phyloP scores from a whole-genome alignment of 2,888 invertebrate genomes.

The Tetramorium bicarinatum region DNA sequence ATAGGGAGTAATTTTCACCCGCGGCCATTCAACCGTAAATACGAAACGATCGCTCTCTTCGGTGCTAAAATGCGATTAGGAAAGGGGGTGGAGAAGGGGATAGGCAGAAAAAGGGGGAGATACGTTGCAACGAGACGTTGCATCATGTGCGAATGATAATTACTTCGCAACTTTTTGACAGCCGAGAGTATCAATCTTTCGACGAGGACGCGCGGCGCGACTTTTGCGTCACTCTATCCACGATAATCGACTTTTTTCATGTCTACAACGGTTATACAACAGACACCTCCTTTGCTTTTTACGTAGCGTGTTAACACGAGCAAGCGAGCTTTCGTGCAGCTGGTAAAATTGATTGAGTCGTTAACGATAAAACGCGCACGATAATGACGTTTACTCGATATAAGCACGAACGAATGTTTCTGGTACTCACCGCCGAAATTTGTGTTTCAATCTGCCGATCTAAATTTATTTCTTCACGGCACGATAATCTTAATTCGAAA shows the following conservation, averaged over 20 bases:
- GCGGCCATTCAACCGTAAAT: constrained; percentile 75
- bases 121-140: constrained; percentile 71
- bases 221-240: constrained; percentile 12
- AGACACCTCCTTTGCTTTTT: constrained; percentile 6
- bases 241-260: constrained; percentile 33
- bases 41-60: constrained; percentile 66
- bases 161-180: constrained; percentile 58
- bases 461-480: neutral
- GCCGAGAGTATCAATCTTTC: constrained; percentile 25
- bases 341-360: constrained; percentile 39
- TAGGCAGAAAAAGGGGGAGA: constrained; percentile 52
- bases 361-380: constrained; percentile 32
- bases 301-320: constrained; percentile 12
- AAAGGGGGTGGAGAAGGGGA: constrained; percentile 15
- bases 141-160: constrained; percentile 67
- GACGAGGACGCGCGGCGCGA: constrained; percentile 37
- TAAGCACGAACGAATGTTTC: neutral
- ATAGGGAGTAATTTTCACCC: constrained; percentile 72
- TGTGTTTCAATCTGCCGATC: constrained; percentile 21
- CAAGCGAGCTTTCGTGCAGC: constrained; percentile 27
- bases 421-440: constrained; percentile 30
- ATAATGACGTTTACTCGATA: constrained; percentile 38
- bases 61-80: constrained; percentile 64
- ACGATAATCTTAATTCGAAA: constrained; percentile 11
- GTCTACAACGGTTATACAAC: constrained; percentile 11